A percentile compares a stretch with the other conserved stretches of the same genome.
phyloP scores from a whole-genome alignment of 2,113 vertebrate genomes.

The Balaeniceps rex region DNA sequence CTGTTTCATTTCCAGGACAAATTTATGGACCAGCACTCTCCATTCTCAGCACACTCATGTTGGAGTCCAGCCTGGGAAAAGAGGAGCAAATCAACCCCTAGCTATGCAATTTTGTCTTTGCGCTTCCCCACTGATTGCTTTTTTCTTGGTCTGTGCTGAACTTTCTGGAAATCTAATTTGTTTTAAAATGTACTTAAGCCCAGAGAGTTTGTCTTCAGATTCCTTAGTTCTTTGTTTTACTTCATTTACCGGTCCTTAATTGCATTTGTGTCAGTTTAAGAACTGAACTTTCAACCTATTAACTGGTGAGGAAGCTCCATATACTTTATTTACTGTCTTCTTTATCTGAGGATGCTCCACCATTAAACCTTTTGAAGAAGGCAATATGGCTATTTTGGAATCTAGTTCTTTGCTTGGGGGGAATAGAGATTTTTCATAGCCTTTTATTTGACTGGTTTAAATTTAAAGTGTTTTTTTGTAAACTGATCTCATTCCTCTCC shows the following conservation, averaged over 20 bases:
- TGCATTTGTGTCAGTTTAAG: background rate
- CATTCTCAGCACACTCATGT: background rate
- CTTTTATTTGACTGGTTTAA: background rate
- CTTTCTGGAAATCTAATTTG: background rate
- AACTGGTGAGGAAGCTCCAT: background rate
- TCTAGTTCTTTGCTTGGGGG: background rate
- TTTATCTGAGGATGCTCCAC: background rate
- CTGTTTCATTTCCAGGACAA: background rate
- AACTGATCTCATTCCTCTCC: background rate
- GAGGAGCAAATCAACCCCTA: background rate
- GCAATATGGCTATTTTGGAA: background rate
- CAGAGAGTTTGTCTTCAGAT: background rate
- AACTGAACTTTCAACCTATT: background rate
- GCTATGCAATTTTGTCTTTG: background rate
- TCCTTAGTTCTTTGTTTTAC: background rate
- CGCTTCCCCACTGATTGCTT: background rate
- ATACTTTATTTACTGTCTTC: background rate
- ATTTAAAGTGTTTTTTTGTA: background rate
- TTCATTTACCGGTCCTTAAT: background rate
- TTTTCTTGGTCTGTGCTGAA: background rate
- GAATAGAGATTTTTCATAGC: background rate
- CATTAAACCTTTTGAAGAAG: background rate
- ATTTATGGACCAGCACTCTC: background rate
- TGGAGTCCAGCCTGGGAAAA: background rate
- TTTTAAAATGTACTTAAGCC: background rate